A percentile compares a stretch with the other conserved stretches of the same genome.
These are phyloP conservation scores for Bombus consobrinus DNA, from an alignment of 1,140 invertebrate genomes.

Conservation along the genomic window DNA sequence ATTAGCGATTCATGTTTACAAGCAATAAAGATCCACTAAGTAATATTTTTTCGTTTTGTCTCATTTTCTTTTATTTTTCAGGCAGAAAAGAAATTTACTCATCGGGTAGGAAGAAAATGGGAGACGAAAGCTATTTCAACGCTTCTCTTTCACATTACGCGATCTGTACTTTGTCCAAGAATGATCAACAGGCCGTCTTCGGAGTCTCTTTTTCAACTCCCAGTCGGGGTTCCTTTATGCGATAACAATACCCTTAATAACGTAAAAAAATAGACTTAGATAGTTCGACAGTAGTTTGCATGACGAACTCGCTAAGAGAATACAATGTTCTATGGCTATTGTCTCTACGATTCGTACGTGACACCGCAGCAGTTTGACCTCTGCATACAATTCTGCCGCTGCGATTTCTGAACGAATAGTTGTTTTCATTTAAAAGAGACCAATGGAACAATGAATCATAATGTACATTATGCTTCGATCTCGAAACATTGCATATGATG, in stretches of 20 bases:
- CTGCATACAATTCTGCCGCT: background rate
- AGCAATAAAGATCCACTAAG: background rate
- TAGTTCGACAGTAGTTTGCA: background rate
- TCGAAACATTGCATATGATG: background rate
- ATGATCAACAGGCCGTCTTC: conserved; percentile 11
- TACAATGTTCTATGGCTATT: background rate
- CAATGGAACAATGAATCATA: background rate
- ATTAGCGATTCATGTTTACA: conserved; percentile 15
- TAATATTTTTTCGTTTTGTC: too few species aligned
- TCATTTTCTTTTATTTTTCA: background rate
- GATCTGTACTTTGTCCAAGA: background rate
- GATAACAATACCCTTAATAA: conserved; percentile 21
- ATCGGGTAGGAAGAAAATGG: background rate
- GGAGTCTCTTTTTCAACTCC: background rate
- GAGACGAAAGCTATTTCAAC: background rate
- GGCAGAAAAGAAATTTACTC: background rate
- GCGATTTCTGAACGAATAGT: background rate
- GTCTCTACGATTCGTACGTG: background rate
- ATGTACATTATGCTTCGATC: background rate
- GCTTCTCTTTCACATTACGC: background rate
- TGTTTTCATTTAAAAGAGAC: background rate
- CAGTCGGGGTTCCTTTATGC: background rate
- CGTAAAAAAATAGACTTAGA: conserved; percentile 17
- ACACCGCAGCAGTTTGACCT: background rate
- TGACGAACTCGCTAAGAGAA: background rate